Base-by-base conservation (phyloP, 2,888 invertebrate genomes). In the Carcina quercana region DNA sequence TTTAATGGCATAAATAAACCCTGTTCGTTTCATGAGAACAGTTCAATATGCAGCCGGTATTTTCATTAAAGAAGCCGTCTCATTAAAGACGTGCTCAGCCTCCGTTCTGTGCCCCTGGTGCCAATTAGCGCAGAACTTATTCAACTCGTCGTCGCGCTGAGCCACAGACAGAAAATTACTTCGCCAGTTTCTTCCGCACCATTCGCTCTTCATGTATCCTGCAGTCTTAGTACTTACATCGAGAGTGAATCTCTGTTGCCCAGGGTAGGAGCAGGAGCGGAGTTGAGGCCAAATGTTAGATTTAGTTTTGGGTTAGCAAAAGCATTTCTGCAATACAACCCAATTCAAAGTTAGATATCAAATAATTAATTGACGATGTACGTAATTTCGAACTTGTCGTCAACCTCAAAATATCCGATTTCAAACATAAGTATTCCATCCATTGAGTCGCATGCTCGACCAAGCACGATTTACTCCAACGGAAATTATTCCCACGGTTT, bases 41-140 rank as follows among this genome's bases (percentile, higher is more conserved):
- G 56, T 56, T 55, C 58, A 59, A 50, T 50, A 58, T 61, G 64
- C 62, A 45, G 60, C 60, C 55, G 68, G 73, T 63, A 76, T 78
- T 74, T 76, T 71, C 71, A 78, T 75, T 80, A 78, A 72, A 76
- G 75, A 67, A 71, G 70, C 71, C 69, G 71, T 72, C 72, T 76
- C 79, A 78, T 76, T 79, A 76, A 64, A 70, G 71, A 68, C 70
- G 65, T 65, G 66, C 67, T 66, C 51, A 54, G 59, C 59, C 61
- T 58, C 59, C 8, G 24, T 24, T 55, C 48, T 36, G 42, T 35
- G 42, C 49, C 56, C 59, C 62, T 59, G 64, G 55, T 68, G 66
- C 71, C 70, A 79, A 78, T 78, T 78, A 76, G 61, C 68, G 59
- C 65, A 52, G 59, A 60, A 60, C 65, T 74, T 69, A 73, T 73